Conservation (phyloP, 2,797 vertebrate species). For the Rhynchonycteris naso region DNA sequence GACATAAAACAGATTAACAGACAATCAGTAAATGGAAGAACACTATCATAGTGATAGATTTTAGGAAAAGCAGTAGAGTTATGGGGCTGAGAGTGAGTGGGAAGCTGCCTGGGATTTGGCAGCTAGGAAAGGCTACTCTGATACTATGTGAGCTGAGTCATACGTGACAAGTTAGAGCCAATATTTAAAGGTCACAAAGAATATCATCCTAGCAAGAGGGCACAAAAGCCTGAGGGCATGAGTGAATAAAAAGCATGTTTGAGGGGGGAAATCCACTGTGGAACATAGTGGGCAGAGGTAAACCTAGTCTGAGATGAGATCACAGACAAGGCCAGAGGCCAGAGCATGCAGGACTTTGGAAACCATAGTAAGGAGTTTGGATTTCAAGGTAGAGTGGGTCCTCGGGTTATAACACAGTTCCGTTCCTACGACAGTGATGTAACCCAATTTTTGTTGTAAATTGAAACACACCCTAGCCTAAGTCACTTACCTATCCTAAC, state of each 20-base stretch:
- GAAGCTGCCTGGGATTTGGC: constrained; percentile 10
- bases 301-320: not conserved
- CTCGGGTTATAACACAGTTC: no score
- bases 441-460: no score
- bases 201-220: not conserved
- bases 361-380: not conserved
- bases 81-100: not conserved
- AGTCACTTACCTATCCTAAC: no score
- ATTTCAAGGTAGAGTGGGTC: not conserved
- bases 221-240: not conserved
- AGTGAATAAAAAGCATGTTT: not conserved
- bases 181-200: not conserved
- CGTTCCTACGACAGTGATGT: no score
- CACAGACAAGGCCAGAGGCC: not conserved
- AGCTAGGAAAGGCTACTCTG: not conserved
- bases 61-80: not conserved
- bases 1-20: not conserved
- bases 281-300: not conserved
- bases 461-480: no score
- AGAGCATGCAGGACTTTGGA: not conserved
- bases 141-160: not conserved
- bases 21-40: not conserved
- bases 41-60: not conserved
- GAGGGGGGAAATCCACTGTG: not conserved
- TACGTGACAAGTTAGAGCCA: not conserved